A percentile compares a stretch with the other conserved stretches of the same genome.
Conservation (phyloP, 2,113 vertebrate species). For the Thunnus maccoyii region DNA sequence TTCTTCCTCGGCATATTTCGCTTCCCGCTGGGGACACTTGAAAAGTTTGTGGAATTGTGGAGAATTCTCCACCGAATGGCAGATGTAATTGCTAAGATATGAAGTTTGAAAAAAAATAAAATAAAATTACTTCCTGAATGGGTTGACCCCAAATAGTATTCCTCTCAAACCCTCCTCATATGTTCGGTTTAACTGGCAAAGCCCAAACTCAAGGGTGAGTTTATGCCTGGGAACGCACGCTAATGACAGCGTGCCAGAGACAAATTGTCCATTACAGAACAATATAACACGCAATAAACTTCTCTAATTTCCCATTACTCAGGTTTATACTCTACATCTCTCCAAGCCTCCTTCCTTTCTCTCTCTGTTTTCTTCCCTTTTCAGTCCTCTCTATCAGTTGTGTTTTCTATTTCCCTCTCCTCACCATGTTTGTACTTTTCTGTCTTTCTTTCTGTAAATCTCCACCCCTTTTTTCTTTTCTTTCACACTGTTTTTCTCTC, state of each 20-base stretch:
- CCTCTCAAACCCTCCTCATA: constrained; percentile 36
- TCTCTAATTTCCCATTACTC: constrained; percentile 67
- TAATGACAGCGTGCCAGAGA: constrained; percentile 60
- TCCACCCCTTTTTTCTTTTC: constrained; percentile 42
- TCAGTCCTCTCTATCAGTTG: constrained; percentile 35
- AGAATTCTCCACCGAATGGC: constrained; percentile 14
- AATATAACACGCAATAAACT: constrained; percentile 76
- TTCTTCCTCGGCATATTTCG: constrained; percentile 31
- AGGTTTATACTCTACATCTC: constrained; percentile 43
- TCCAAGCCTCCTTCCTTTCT: constrained; percentile 46
- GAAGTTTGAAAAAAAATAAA: constrained; percentile 34
- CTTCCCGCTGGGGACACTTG: constrained; percentile 31
- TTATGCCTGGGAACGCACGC: constrained; percentile 42
- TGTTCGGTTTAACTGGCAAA: constrained; percentile 54
- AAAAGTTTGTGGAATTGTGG: constrained; percentile 24
- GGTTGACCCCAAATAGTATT: constrained; percentile 29
- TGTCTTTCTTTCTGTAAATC: constrained; percentile 10
- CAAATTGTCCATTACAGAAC: constrained; percentile 74
- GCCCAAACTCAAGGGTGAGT: constrained; percentile 35
- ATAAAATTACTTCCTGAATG: constrained; percentile 43
- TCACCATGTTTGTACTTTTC: not conserved
- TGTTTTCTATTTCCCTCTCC: constrained; percentile 37
- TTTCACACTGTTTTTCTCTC: constrained; percentile 45
- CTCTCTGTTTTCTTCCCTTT: constrained; percentile 39
- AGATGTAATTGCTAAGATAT: constrained; percentile 32